Base-by-base conservation (phyloP, 2,888 invertebrate genomes). In the Operophtera brumata region DNA sequence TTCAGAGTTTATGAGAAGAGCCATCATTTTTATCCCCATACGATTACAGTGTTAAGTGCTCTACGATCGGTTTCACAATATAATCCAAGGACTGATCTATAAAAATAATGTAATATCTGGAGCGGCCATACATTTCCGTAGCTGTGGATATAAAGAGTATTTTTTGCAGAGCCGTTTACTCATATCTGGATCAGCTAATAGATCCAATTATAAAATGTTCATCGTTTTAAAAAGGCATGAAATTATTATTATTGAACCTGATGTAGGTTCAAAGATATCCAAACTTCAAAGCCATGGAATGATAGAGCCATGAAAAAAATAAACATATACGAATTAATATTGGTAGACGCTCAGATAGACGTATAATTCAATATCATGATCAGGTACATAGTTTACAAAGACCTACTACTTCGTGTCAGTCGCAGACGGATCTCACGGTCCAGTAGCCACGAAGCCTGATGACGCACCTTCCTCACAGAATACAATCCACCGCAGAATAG, bases 31-130 rank as follows among this genome's bases (percentile, higher is more conserved):
- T 71, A 72, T 61, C 56, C 47, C 61, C 59, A 56, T 45, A 28
- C 44, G 66, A 73, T 75, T 78, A 65, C 49, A 59, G 59, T 62
- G 77, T 65, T 73, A 47, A 78, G 71, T 69, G 71, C 62, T 61
- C 47, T 57, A 57, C 56, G 57, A 70, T 67, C 64, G 62, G 67
- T 64, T 56, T 56, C 50, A 67, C 72, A 76, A 73, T 73, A 73
- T 59, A 59, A 48, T 51, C 57, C 77, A 78, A 78, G 78, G 77
- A 70, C 78, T 30, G 49, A 34, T 46, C 51, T 55, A 65, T 64
- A 61, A 69, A 64, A 57, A 57, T 57, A 43, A 47, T 26, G 20
- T 51, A 46, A 35, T 40, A 48, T 53, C 36, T 42, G 26, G 53
- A 43, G 26, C 52, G 34, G 25, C 44, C n/a, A 43, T 50, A 40